Evolutionary conservation across 2,797 vertebrate genomes (phyloP).

Genomic region (Lerista edwardsae): DNA sequence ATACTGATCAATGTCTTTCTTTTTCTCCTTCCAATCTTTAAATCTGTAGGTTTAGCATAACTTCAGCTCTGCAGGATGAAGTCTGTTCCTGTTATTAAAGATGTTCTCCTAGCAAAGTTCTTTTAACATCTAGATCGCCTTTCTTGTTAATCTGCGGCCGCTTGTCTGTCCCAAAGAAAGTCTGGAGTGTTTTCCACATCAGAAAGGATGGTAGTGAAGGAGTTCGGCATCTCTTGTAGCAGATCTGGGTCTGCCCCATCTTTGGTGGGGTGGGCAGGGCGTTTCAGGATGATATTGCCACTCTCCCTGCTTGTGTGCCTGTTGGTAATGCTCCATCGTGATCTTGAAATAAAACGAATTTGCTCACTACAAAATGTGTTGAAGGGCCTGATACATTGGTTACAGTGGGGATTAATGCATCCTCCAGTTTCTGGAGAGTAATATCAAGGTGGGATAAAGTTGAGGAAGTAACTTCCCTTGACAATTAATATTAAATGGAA

Average conservation of each 20-base stretch:
- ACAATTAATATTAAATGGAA: background rate
- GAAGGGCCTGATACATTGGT: background rate
- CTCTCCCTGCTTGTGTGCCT: background rate
- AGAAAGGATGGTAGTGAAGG: background rate
- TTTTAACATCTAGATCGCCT: conserved; percentile 37
- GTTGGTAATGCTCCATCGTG: background rate
- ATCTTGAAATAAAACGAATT: conserved; percentile 17
- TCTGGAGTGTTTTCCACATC: background rate
- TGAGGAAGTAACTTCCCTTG: too few relatives aligned
- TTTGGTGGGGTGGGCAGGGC: too few relatives aligned
- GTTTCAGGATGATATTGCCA: background rate
- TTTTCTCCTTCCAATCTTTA: conserved; percentile 47
- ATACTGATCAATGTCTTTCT: accelerated
- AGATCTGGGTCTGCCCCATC: too few relatives aligned
- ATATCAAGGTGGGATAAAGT: too few relatives aligned
- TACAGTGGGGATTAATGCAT: background rate
- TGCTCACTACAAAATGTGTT: background rate
- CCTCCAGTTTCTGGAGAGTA: background rate
- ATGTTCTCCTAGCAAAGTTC: conserved; percentile 49
- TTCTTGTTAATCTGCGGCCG: conserved; percentile 26
- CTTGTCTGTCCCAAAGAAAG: background rate
- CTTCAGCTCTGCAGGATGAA: conserved; percentile 33
- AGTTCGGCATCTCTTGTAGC: background rate
- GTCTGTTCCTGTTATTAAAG: conserved; percentile 35
- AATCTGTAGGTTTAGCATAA: conserved; percentile 73